These are phyloP conservation scores for Pasiphila rectangulata DNA, from an alignment of 2,888 invertebrate genomes.

Conservation along the genomic window DNA sequence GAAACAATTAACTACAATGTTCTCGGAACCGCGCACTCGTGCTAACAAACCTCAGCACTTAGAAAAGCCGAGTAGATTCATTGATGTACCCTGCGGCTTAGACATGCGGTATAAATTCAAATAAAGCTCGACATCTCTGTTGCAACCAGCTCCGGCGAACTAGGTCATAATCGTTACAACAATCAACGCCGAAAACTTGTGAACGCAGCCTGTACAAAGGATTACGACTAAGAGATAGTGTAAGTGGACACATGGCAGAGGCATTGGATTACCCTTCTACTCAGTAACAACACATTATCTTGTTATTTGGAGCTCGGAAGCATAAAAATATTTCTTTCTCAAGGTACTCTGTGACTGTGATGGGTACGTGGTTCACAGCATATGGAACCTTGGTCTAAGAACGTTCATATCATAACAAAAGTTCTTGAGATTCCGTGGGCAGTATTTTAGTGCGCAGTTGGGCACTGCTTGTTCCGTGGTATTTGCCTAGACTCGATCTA, in stretches of 20 bases:
- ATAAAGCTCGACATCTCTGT: constrained; percentile 50
- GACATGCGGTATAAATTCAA: constrained; percentile 45
- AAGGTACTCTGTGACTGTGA: constrained; percentile 43
- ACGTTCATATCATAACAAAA: not conserved
- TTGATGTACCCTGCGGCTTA: constrained; percentile 22
- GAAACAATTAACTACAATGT: constrained; percentile 50
- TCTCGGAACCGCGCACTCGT: constrained; percentile 40
- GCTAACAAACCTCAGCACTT: constrained; percentile 31
- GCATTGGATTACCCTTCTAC: constrained; percentile 63
- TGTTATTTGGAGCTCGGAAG: constrained; percentile 67
- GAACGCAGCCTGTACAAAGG: constrained; percentile 33
- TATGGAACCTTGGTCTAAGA: not conserved
- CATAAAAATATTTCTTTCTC: constrained; percentile 62
- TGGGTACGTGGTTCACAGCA: constrained; percentile 27
- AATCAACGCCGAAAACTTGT: constrained; percentile 62
- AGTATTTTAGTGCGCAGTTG: constrained; percentile 11
- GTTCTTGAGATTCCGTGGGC: not conserved
- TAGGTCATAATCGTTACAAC: constrained; percentile 69
- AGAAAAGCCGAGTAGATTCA: constrained; percentile 21
- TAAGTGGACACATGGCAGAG: constrained; percentile 60
- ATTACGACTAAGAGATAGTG: constrained; percentile 43
- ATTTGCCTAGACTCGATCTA: constrained; percentile 47
- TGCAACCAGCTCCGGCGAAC: constrained; percentile 49
- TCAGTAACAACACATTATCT: constrained; percentile 62
- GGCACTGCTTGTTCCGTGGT: constrained; percentile 22